Evolutionary conservation across 2,888 invertebrate species (phyloP), one percentile per base, ranked within the genome.

Genomic region (Agrotis ipsilon): DNA sequence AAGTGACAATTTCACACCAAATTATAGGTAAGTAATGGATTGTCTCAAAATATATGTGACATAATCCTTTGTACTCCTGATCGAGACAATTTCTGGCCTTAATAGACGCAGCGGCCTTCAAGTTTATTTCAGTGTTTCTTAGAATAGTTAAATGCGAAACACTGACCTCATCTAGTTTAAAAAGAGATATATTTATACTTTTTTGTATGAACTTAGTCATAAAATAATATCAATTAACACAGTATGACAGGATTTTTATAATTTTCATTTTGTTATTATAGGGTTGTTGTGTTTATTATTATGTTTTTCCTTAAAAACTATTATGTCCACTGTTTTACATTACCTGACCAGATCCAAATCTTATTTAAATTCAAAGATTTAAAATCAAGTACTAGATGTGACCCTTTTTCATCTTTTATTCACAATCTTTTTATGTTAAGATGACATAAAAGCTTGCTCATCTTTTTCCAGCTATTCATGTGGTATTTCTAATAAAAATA

Each of bases 361-460:
- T 61, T 61, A 51, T 24, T 19, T 39, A 7, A 32, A 46, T 55
- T 24, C 16, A 21, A 16, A 14, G 1, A 54, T 21, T 4, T 45
- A 18, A 43, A 43, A 43, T 21, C 39, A 24, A 21, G 16, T 27
- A n/a, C 13, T 27, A 67, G 13, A 24, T 48, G n/a, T 27, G 48
- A 14, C 16, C 18, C 11, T 67, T 32, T 4, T 32, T 45, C 51
- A 19, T 45, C 13, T 32, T 76, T 49, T n/a, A 57, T 24, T 49
- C 16, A 27, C 16, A 48, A 21, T 32, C 9, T 21, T 74, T 54
- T 54, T 21, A 55, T 45, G n/a, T 39, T 52, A 18, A 46, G 11
- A 43, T 39, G 0, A 14, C 16, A 62, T 18, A 43, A 51, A 9
- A 16, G 7, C 2, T 27, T 48, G 14, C 39, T 1, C 3, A 11